phyloP scores from a whole-genome alignment of 2,797 vertebrate species.

The Morus bassanus region DNA sequence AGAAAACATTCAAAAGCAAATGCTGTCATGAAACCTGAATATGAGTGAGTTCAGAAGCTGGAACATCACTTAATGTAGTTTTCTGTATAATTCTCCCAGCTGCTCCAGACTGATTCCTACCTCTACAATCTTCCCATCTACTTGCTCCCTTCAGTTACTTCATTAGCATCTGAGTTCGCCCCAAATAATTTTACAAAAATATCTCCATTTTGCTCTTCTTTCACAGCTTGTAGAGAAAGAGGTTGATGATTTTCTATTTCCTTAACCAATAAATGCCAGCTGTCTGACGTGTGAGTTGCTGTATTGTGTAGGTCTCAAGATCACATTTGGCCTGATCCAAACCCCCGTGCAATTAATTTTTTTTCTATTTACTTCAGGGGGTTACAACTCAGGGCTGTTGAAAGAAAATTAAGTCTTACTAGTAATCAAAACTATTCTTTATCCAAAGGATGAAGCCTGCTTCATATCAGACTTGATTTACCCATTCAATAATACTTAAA shows the following conservation, averaged over 20 bases:
- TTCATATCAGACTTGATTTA: not conserved
- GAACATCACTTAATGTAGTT: not conserved
- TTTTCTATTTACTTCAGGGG: not conserved
- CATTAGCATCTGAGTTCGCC: not conserved
- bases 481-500: not conserved
- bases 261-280: not conserved
- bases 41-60: not conserved
- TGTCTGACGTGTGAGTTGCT: not conserved
- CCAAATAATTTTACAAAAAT: not conserved
- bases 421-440: not conserved
- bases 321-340: not conserved
- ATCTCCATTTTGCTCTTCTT: not conserved
- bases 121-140: not conserved
- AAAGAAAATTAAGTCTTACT: not conserved
- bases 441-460: not conserved
- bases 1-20: not conserved
- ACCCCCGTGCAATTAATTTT: not conserved
- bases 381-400: not conserved
- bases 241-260: not conserved
- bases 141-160: not conserved
- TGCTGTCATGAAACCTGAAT: not conserved
- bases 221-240: not conserved
- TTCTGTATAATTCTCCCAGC: not conserved
- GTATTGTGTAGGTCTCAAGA: not conserved
- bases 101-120: not conserved